Evolutionary conservation across 2,113 vertebrate genomes (phyloP).

Genomic region (Elachura formosa): DNA sequence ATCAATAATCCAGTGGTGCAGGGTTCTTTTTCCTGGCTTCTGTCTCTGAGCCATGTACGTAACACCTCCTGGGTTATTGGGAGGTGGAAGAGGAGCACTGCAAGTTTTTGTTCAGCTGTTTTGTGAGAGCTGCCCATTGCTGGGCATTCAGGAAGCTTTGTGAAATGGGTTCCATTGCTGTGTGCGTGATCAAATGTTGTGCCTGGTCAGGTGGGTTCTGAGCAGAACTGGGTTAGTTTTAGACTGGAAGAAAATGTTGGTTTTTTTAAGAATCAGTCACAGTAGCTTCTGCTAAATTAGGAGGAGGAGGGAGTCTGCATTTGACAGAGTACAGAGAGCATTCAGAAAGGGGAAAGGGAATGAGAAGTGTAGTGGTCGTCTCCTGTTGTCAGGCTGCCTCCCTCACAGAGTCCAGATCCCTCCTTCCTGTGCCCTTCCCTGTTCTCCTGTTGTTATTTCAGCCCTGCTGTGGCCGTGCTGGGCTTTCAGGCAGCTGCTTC

Average conservation of each 20-base stretch:
- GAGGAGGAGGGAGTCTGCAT: background rate
- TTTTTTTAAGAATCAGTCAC: background rate
- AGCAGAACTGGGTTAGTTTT: background rate
- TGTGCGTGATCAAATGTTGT: background rate
- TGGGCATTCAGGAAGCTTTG: background rate
- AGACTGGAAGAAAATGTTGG: background rate
- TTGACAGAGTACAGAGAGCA: background rate
- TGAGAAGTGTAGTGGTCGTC: background rate
- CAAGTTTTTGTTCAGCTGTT: background rate
- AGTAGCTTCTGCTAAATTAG: background rate
- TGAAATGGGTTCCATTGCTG: background rate
- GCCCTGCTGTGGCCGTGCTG: background rate
- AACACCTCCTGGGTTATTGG: background rate
- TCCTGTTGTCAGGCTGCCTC: background rate
- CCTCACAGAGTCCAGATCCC: background rate
- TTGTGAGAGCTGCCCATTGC: background rate
- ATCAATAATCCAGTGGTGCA: background rate
- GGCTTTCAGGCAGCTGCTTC: background rate
- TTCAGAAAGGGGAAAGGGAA: background rate
- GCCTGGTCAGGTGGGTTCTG: background rate
- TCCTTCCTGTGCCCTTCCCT: background rate
- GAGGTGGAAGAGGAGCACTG: background rate
- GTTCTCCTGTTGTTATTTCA: background rate
- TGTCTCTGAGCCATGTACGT: background rate
- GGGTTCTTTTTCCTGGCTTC: background rate